These are phyloP conservation scores for Gnathonemus longibarbis DNA, from an alignment of 2,113 vertebrate genomes.

Conservation along the genomic window DNA sequence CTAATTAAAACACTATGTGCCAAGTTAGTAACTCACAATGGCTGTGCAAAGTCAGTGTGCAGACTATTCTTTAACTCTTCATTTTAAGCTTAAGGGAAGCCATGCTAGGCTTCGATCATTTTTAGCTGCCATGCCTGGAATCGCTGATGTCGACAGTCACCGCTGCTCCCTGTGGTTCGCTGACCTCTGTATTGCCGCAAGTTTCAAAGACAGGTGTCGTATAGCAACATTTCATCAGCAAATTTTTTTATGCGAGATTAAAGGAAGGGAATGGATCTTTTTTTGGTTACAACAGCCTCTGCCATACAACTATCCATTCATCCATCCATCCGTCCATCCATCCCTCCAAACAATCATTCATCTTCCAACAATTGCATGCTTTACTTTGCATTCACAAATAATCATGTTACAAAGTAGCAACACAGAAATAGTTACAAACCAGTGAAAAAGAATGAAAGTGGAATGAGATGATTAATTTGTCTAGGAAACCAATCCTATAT, in stretches of 20 bases:
- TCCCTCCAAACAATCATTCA: not conserved
- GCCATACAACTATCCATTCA: not conserved
- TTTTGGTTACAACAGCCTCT: not conserved
- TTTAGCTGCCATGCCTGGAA: not conserved
- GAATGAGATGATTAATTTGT: not conserved
- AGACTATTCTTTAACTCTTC: not conserved
- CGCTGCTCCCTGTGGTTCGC: too few species aligned
- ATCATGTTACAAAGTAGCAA: not conserved
- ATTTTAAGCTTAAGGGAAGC: not conserved
- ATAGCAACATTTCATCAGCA: not conserved
- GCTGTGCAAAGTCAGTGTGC: not conserved
- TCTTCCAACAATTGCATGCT: not conserved
- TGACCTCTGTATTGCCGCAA: not conserved
- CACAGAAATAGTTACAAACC: not conserved
- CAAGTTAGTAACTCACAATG: not conserved
- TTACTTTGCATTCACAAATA: not conserved
- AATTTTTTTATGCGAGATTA: not conserved
- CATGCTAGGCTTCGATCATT: not conserved
- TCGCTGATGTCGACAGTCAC: not conserved
- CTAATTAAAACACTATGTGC: not conserved
- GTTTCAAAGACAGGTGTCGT: constrained; percentile 1
- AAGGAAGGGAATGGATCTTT: not conserved
- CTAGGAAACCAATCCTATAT: not conserved
- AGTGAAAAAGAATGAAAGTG: not conserved
- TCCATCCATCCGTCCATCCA: too few species aligned